Evolutionary conservation across 2,888 invertebrate genomes (phyloP).

Genomic region (Allophyes oxyacanthae): DNA sequence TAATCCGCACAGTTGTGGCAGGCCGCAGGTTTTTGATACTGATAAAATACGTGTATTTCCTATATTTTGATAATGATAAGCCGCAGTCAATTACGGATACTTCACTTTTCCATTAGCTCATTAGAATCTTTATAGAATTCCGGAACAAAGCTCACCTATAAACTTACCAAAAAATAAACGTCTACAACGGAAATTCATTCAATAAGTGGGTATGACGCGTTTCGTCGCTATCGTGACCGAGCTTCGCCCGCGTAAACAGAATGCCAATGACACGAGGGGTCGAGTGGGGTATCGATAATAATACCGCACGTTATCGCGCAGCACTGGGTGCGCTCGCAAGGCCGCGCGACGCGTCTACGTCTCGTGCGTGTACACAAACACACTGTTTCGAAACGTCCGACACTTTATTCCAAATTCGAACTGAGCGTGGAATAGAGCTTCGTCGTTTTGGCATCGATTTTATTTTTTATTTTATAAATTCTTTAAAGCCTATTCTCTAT

Average conservation of each 20-base stretch:
- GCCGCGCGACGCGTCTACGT: conserved; percentile 78
- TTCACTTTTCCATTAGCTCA: conserved; percentile 22
- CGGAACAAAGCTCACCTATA: conserved; percentile 41
- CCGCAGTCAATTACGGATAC: conserved; percentile 3
- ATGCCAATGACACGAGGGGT: conserved; percentile 86
- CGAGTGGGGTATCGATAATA: conserved; percentile 81
- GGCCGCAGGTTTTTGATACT: conserved; percentile 45
- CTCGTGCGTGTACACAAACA: conserved; percentile 72
- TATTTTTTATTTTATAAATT: conserved; percentile 37
- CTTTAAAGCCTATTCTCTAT: no score
- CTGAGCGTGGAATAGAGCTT: conserved; percentile 41
- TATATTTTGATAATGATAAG: conserved; percentile 25
- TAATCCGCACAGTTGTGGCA: conserved; percentile 46
- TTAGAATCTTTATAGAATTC: conserved; percentile 12
- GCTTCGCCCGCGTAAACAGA: conserved; percentile 82
- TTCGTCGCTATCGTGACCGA: conserved; percentile 74
- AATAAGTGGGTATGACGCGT: conserved; percentile 66
- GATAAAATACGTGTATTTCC: conserved; percentile 30
- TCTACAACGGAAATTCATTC: conserved; percentile 62
- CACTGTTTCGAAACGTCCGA: conserved; percentile 68
- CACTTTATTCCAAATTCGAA: conserved; percentile 70
- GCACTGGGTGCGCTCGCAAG: conserved; percentile 83
- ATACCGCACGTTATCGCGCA: conserved; percentile 75
- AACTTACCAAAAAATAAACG: no score
- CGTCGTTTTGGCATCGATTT: conserved; percentile 34